Evolutionary conservation across 2,113 vertebrate species (phyloP), one percentile per base, ranked within the genome.

Genomic region (Mesoclemmys tuberculata): DNA sequence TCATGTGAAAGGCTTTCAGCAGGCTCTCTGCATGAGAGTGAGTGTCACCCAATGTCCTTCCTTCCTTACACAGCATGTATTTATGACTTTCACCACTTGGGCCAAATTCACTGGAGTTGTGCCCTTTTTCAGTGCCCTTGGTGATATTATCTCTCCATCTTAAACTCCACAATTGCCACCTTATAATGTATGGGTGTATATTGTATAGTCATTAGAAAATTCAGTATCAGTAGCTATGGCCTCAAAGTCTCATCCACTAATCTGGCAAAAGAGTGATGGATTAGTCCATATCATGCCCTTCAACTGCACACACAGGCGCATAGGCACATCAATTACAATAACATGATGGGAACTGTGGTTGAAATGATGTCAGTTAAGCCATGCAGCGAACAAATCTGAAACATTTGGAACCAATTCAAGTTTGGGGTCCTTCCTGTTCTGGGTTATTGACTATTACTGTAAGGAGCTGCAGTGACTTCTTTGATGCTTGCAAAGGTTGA

Each of bases 271-370:
- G 41, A 35, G 44, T 2, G 7, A 14, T 0, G 0, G 52, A 56
- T 4, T 31, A 26, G 2, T 9, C 49, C 41, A 51, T 3, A 10
- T 4, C 75, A 29, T 2, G 0, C 52, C 13, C 1, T 6, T 22
- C 19, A 5, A 9, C 5, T 27, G 56, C 80, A 14, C 16, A 61
- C 52, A 7, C 6, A 29, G 48, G 10, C n/a, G 12, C 18, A 9
- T 1, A 44, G 41, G 41, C 21, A 49, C 11, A 29, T 1, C 49
- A 68, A 54, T 3, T 52, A 48, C 61, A n/a, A n/a, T 5, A 46
- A n/a, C 44, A 11, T 18, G 51, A 31, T 19, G 81, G 41, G 89
- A 79, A 11, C 44, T 4, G 4, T 1, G 1, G 0, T 4, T 5
- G 1, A 79, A 90, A 38, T 24, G 13, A n/a, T 38, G 35, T 51